Percentiles rank a stretch among this genome's conserved stretches.
These are phyloP conservation scores for Exephanes ischioxanthus DNA, from an alignment of 2,888 invertebrate genomes.

Conservation along the genomic window DNA sequence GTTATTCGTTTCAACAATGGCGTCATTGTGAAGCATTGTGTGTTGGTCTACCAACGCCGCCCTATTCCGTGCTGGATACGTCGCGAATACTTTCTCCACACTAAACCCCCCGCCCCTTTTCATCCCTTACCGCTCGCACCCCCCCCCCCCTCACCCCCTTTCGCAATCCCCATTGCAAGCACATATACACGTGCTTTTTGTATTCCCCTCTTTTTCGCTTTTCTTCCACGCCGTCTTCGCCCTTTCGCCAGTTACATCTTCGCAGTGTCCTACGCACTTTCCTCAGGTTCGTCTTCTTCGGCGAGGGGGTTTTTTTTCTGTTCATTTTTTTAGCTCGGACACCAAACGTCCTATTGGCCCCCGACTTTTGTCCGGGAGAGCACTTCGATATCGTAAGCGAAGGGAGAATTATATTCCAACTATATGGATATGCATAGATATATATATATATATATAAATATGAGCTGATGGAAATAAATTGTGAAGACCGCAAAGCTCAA, in stretches of 20 bases:
- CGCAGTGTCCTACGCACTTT: not conserved
- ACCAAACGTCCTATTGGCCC: not conserved
- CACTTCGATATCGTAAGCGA: slow-evolving; percentile 19
- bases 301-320: slow-evolving; percentile 4
- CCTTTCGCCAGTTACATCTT: slow-evolving; percentile 11
- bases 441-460: not conserved
- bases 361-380: slow-evolving; percentile 33
- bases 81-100: slow-evolving; percentile 77
- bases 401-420: not conserved
- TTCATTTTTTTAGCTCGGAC: slow-evolving; percentile 13
- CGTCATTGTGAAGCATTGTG: slow-evolving; percentile 82
- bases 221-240: not conserved
- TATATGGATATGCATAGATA: not conserved
- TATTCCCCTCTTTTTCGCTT: slow-evolving; percentile 67
- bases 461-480: not conserved
- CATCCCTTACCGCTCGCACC: slow-evolving; percentile 27
- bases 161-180: slow-evolving; percentile 60
- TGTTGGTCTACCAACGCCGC: slow-evolving; percentile 54
- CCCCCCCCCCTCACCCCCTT: slow-evolving; percentile 20
- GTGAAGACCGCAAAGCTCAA: too few relatives aligned
- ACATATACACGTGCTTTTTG: slow-evolving; percentile 58
- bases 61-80: slow-evolving; percentile 77
- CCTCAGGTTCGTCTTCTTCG: slow-evolving; percentile 40
- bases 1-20: slow-evolving; percentile 83
- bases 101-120: not conserved